Evolutionary conservation across 1,140 invertebrate genomes (phyloP).

Genomic region (Globodera ellingtonae): DNA sequence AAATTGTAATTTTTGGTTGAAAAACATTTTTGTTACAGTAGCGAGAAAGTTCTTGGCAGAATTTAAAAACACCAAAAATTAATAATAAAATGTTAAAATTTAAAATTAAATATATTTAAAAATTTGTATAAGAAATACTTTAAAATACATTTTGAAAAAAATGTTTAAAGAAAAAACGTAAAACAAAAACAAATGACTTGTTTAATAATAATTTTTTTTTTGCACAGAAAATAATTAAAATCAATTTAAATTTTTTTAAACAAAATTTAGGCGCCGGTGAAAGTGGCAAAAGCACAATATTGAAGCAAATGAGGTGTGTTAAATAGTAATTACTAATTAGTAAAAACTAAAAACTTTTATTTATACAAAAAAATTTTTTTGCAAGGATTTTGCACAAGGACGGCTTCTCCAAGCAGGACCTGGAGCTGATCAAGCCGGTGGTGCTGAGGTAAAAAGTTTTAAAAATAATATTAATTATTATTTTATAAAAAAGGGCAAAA

Average conservation of each 20-base stretch:
- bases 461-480: too few relatives aligned
- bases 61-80: too few relatives aligned
- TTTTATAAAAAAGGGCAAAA: too few relatives aligned
- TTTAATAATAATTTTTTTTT: too few relatives aligned
- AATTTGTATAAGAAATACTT: not conserved
- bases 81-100: conserved; percentile 9
- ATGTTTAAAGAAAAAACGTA: not conserved
- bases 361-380: not conserved
- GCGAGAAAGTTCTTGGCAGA: too few relatives aligned
- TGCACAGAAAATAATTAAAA: too few relatives aligned
- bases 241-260: not conserved
- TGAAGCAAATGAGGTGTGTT: conserved; percentile 67
- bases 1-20: too few relatives aligned
- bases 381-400: conserved; percentile 60
- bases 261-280: conserved; percentile 65
- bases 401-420: conserved; percentile 61
- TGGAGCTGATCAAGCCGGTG: conserved; percentile 63
- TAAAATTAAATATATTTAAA: too few relatives aligned
- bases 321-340: conserved; percentile 13
- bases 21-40: too few relatives aligned
- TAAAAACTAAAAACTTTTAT: not conserved
- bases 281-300: conserved; percentile 68
- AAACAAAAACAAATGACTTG: too few relatives aligned
- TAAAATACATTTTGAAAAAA: not conserved
- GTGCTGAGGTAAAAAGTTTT: conserved; percentile 32